Base-by-base conservation (phyloP, 1,140 invertebrate genomes). In the Coenobita brevimanus region DNA sequence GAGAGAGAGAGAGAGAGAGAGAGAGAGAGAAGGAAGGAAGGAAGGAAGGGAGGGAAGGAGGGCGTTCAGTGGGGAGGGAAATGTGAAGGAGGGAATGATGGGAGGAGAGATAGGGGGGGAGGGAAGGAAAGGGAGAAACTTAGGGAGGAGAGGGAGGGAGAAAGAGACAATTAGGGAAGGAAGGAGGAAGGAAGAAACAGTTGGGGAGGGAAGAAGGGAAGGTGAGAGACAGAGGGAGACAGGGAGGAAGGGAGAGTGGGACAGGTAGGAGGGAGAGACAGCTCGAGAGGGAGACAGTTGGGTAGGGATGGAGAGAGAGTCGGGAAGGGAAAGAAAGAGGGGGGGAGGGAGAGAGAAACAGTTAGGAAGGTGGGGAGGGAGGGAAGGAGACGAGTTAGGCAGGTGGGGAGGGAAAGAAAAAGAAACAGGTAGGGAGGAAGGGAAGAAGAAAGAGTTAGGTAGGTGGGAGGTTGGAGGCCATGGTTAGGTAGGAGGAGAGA, bases 241-340 rank as follows among this genome's bases (percentile, higher is more conserved):
- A 8, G 27, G 64, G 64, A 62, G 38, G 78, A 54, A 54, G 54
- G 24, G 78, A 24, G 24, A 54, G 54, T 57, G 54, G 38, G n/a
- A 62, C 21, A 27, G 46, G 3, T 21, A 30, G 46, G 54, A 24
- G 46, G 43, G 78, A 78, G 60, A 33, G 15, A 13, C 33, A 38
- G 43, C 8, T 57, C n/a, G n/a, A n/a, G 15, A 46, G 24, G 36
- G 36, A 76, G 17, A 36, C 33, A 71, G 81, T 33, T 36, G 43
- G 64, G 36, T n/a, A 33, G 81, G 60, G 62, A 82, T 27, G 69
- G 81, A 4, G 8, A 82, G 81, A 73, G 71, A 43, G 21, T 8
- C 13, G 71, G 73, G 10, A 67, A 30, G 41, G 75, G 41, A 64
- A 46, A 33, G 64, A 73, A 13, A 78, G 75, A 46, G 62, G 17